Base-by-base conservation (phyloP, 2,113 vertebrate genomes). In the Tauraco erythrolophus region DNA sequence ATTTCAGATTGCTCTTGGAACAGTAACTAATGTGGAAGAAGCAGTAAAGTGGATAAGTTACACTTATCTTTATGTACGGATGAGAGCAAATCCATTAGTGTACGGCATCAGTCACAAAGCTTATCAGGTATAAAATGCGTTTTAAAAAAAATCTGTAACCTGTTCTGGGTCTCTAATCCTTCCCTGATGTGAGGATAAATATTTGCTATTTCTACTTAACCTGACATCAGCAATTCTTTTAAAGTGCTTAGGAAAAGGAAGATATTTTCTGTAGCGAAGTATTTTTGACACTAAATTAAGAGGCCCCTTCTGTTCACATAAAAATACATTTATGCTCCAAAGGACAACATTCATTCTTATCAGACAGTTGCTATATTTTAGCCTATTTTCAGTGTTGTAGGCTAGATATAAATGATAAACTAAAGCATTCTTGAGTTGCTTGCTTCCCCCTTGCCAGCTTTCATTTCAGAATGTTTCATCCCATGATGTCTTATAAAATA, bases 1-100 rank as follows among this genome's bases (percentile, higher is more conserved):
- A 16, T 89, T 97, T 98, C 96, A 99, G 99, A 95, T 99, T 82
- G 99, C 99, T 81, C 98, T 99, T 77, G 99, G 99, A 92, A 99
- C 99, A 5, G 99, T 99, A 76, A 99, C 99, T 95, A 99, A 99
- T 37, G 98, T 99, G 96, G 99, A 99, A 94, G 99, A 99, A 98
- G 99, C 99, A 60, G 99, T 99, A 96, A 99, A 99, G 98, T 99
- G 99, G 99, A 98, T 99, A 96, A 99, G 99, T 98, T 99, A 99
- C 96, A 99, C 99, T 69, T 99, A 99, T 61, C 99, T 99, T 77
- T 99, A 99, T 93, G 99, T 99, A 77, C 99, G 99, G 94, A 99
- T 99, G 99, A 99, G 99, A 99, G 99, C 99, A 98, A 99, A 99
- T 97, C 99, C 99, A 68, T 98, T 99, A 98, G 99, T 83, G 30